phyloP scores from a whole-genome alignment of 2,888 invertebrate species.

The Lithophane socia region DNA sequence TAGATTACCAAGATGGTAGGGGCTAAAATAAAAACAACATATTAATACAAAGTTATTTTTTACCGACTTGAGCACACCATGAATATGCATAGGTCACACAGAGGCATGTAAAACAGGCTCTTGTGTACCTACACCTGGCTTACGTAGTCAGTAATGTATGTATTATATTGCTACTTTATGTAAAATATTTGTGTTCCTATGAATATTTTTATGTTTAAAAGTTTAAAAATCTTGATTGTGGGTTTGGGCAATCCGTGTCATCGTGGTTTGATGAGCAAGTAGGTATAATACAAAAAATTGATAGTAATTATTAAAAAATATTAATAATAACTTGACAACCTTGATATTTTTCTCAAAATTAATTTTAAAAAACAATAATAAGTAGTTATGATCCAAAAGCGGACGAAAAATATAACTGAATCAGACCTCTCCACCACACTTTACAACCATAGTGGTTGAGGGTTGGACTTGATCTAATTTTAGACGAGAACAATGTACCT shows the following conservation, averaged over 20 bases:
- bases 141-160: slow-evolving; percentile 38
- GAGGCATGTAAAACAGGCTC: slow-evolving; percentile 48
- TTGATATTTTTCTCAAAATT: background rate
- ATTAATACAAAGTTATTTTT: slow-evolving; percentile 53
- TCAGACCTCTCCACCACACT: too few relatives aligned
- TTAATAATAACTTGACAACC: background rate
- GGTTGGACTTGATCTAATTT: background rate
- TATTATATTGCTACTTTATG: slow-evolving; percentile 53
- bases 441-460: too few relatives aligned
- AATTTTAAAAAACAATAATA: too few relatives aligned
- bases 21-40: slow-evolving; percentile 38
- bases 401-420: too few relatives aligned
- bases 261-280: background rate
- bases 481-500: background rate
- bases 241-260: background rate
- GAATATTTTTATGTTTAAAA: slow-evolving; percentile 34
- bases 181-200: slow-evolving; percentile 30
- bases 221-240: background rate
- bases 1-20: too few relatives aligned
- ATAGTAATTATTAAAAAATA: too few relatives aligned
- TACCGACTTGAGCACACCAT: slow-evolving; percentile 40
- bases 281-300: too few relatives aligned
- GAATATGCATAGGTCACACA: slow-evolving; percentile 62
- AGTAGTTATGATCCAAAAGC: too few relatives aligned
- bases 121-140: slow-evolving; percentile 37